phyloP scores from a whole-genome alignment of 2,888 invertebrate genomes.

The Vannuccia rotundouncinata region DNA sequence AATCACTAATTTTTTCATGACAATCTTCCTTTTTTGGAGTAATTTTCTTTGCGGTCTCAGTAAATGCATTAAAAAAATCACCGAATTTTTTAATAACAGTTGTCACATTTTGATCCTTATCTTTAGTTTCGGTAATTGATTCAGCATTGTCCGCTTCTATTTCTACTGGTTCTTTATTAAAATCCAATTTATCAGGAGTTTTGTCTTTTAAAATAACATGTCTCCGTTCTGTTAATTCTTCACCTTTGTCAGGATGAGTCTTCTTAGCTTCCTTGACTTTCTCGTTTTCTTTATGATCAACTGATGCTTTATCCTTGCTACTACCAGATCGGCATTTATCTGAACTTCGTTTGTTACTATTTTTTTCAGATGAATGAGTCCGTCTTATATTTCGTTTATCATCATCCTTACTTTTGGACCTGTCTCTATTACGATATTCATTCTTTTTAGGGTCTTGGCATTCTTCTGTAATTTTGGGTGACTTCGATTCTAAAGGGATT shows the following conservation, averaged over 20 bases:
- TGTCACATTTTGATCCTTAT: not conserved
- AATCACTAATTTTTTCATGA: not conserved
- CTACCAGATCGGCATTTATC: not conserved
- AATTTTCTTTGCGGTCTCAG: not conserved
- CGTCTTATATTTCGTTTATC: not conserved
- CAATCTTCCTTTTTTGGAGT: not conserved
- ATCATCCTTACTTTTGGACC: conserved; percentile 1
- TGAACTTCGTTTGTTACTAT: not conserved
- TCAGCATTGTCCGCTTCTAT: not conserved
- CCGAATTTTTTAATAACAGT: not conserved
- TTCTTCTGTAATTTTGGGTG: conserved; percentile 1
- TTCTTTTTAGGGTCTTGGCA: not conserved
- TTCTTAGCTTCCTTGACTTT: not conserved
- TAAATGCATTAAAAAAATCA: not conserved
- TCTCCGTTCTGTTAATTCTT: not conserved
- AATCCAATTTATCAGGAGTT: not conserved
- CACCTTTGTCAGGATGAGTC: not conserved
- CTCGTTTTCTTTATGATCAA: not conserved
- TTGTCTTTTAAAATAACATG: not conserved
- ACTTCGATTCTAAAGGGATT: not conserved
- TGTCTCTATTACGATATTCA: not conserved
- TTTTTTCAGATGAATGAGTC: not conserved
- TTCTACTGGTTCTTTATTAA: not conserved
- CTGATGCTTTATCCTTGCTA: not conserved
- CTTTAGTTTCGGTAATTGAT: not conserved